These are phyloP conservation scores for Stratiolaelaps scimitus DNA, from an alignment of 1,140 invertebrate genomes.

Conservation along the genomic window DNA sequence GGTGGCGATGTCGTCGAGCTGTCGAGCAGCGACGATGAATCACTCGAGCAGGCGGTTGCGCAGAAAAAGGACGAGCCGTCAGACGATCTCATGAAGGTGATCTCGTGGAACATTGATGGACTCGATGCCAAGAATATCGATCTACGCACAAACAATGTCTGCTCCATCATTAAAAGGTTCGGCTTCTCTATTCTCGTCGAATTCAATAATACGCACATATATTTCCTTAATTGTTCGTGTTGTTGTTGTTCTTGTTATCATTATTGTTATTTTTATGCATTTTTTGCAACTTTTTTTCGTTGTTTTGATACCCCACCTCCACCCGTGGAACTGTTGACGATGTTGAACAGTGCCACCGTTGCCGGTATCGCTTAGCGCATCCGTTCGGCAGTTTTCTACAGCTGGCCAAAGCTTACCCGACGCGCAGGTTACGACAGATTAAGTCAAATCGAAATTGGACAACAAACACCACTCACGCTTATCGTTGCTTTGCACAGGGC, in stretches of 20 bases:
- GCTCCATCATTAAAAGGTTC: slow-evolving; percentile 46
- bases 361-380: too few relatives aligned
- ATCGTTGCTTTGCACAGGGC: slow-evolving; percentile 42
- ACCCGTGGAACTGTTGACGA: background rate
- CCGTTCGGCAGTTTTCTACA: too few relatives aligned
- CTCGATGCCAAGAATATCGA: slow-evolving; percentile 47
- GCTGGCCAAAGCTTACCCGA: too few relatives aligned
- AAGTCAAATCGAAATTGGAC: too few relatives aligned
- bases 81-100: slow-evolving; percentile 39
- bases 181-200: too few relatives aligned
- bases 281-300: too few relatives aligned
- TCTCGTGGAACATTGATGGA: slow-evolving; percentile 55
- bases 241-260: slow-evolving; percentile 27
- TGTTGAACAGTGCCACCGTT: slow-evolving; percentile 21
- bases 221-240: too few relatives aligned
- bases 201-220: too few relatives aligned
- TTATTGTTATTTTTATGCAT: too few relatives aligned
- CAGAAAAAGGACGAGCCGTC: slow-evolving; percentile 33
- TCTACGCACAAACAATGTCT: slow-evolving; percentile 46
- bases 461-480: too few relatives aligned
- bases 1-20: slow-evolving; percentile 1
- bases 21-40: slow-evolving; percentile 30
- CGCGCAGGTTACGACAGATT: too few relatives aligned
- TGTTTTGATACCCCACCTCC: too few relatives aligned
- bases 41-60: slow-evolving; percentile 31